Evolutionary conservation across 2,113 vertebrate species (phyloP).

Genomic region (Noturus placidus): DNA sequence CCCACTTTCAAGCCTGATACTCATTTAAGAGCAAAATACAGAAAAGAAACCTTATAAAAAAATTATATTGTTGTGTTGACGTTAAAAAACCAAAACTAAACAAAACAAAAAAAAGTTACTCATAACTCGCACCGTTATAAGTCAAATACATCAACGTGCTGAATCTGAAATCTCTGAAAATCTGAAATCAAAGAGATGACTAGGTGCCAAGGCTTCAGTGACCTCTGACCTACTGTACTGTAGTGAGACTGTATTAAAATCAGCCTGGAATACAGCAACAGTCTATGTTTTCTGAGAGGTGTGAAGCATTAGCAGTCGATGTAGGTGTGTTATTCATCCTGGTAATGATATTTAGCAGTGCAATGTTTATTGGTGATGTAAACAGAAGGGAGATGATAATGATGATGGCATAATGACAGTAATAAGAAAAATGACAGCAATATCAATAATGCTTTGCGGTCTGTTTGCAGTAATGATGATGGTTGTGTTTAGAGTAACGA

Average conservation of each 20-base stretch:
- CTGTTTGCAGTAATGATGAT: not conserved
- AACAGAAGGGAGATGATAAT: conserved; percentile 6
- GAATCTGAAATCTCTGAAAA: no score
- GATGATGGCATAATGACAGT: not conserved
- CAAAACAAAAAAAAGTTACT: no score
- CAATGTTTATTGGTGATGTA: not conserved
- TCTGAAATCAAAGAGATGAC: no score
- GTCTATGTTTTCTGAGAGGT: not conserved
- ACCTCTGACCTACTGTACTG: not conserved
- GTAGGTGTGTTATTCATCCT: not conserved
- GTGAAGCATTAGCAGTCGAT: not conserved
- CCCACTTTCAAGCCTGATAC: not conserved
- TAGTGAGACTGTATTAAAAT: not conserved
- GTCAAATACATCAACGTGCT: no score
- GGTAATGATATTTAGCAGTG: not conserved
- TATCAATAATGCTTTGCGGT: not conserved
- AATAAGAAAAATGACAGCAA: not conserved
- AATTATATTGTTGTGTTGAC: no score
- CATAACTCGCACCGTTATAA: no score
- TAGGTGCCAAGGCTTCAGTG: not conserved
- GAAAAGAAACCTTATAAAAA: not conserved
- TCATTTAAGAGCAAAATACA: not conserved
- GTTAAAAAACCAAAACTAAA: no score
- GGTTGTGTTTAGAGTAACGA: not conserved
- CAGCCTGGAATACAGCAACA: not conserved